These are phyloP conservation scores for Sinocyclocheilus maitianheensis DNA, from an alignment of 2,113 vertebrate genomes.

Conservation along the genomic window DNA sequence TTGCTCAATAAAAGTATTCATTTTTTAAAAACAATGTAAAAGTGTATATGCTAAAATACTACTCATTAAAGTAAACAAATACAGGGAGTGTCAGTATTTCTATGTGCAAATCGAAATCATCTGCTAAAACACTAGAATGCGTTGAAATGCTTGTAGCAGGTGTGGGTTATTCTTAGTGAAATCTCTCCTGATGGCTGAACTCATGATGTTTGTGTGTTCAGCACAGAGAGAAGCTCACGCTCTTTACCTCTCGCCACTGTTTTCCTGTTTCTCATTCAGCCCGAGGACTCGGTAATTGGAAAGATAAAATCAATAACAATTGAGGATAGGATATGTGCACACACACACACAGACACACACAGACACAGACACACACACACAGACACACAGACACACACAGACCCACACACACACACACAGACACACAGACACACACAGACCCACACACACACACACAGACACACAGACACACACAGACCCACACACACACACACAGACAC, in stretches of 20 bases:
- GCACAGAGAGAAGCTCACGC: neutral
- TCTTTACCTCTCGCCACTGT: conserved; percentile 7
- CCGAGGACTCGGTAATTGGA: conserved; percentile 23
- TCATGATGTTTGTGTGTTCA: neutral
- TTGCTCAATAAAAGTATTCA: too few relatives aligned
- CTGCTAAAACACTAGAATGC: neutral
- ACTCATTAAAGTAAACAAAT: neutral
- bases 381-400: neutral
- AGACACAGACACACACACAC: neutral
- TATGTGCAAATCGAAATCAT: neutral
- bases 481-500: too few relatives aligned
- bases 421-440: too few relatives aligned
- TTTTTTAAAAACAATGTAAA: too few relatives aligned
- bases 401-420: too few relatives aligned
- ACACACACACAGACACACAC: neutral
- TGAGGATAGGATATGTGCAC: conserved; percentile 27
- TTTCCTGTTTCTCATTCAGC: conserved; percentile 12
- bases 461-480: too few relatives aligned
- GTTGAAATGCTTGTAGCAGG: neutral
- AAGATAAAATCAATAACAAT: conserved; percentile 42
- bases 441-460: too few relatives aligned
- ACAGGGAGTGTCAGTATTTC: neutral
- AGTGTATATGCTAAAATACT: neutral
- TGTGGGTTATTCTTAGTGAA: neutral
- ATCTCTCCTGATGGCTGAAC: neutral